Percentiles rank a stretch among this genome's conserved stretches.
Conservation (phyloP, 1,140 invertebrate genomes). For the Drosophila rufa region DNA sequence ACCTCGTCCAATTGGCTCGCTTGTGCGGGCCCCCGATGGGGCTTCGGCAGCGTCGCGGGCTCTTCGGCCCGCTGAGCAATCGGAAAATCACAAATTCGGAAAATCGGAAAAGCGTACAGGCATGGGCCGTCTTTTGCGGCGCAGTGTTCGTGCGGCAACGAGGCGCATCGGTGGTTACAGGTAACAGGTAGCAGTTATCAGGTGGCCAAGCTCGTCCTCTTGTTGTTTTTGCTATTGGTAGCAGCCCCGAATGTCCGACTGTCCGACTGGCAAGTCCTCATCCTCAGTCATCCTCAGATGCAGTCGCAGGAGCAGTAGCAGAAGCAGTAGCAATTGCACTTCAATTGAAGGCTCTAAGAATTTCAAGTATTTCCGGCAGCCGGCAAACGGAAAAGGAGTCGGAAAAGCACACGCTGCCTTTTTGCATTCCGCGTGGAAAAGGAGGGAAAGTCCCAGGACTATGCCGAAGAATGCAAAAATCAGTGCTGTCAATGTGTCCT, state of each 20-base stretch:
- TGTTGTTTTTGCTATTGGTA: neutral
- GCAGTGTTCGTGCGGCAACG: conserved; percentile 69
- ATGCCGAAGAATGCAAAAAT: conserved; percentile 20
- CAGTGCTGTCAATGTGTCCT: conserved; percentile 3
- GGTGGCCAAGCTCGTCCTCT: neutral
- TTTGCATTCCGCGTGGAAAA: conserved; percentile 72
- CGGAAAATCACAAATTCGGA: conserved; percentile 17
- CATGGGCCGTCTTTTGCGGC: conserved; percentile 28
- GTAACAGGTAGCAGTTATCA: conserved; percentile 23
- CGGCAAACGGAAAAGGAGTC: conserved; percentile 22
- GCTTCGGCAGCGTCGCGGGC: conserved; percentile 10
- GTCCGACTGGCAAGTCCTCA: conserved; percentile 17
- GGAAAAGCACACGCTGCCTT: conserved; percentile 51
- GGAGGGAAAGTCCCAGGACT: conserved; percentile 14
- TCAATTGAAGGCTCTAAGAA: conserved; percentile 41
- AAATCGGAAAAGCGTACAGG: conserved; percentile 31
- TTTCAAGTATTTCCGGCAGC: conserved; percentile 68
- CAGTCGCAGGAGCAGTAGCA: conserved; percentile 6
- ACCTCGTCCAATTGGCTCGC: conserved; percentile 45
- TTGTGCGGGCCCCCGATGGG: neutral
- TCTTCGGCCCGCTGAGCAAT: too few relatives aligned
- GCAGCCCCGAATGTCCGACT: neutral
- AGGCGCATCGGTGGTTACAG: conserved; percentile 52
- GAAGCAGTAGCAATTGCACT: conserved; percentile 8
- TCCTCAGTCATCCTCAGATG: conserved; percentile 12